Evolutionary conservation across 1,140 invertebrate species (phyloP).

Genomic region (Arion vulgaris): DNA sequence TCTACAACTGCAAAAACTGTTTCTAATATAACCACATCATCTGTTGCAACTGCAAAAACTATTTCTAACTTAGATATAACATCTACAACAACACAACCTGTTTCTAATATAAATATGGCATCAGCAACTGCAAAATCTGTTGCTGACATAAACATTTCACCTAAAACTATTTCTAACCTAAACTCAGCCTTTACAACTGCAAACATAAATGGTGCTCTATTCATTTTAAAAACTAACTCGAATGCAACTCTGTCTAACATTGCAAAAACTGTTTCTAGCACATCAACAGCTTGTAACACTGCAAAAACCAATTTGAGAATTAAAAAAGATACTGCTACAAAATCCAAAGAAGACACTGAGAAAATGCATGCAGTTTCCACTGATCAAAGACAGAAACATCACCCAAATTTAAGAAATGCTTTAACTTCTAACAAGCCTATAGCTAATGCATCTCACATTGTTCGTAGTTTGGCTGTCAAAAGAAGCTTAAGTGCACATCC

Average conservation of each 20-base stretch:
- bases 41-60: conserved; percentile 3
- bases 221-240: no score
- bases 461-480: no score
- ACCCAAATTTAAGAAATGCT: no score
- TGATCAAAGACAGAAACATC: no score
- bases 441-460: no score
- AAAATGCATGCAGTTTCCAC: background rate
- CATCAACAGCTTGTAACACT: background rate
- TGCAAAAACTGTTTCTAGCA: background rate
- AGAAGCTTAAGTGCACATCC: no score
- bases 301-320: background rate
- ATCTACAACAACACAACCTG: background rate
- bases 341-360: background rate
- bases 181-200: no score
- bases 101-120: background rate
- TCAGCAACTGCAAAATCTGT: background rate
- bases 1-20: background rate
- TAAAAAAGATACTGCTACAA: background rate
- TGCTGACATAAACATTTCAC: background rate
- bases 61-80: background rate
- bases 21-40: background rate
- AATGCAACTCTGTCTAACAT: no score
- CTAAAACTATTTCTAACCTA: no score
- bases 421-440: no score
- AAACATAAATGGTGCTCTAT: no score